Evolutionary conservation across 2,888 invertebrate genomes (phyloP).

Genomic region (Tethea ocularis): DNA sequence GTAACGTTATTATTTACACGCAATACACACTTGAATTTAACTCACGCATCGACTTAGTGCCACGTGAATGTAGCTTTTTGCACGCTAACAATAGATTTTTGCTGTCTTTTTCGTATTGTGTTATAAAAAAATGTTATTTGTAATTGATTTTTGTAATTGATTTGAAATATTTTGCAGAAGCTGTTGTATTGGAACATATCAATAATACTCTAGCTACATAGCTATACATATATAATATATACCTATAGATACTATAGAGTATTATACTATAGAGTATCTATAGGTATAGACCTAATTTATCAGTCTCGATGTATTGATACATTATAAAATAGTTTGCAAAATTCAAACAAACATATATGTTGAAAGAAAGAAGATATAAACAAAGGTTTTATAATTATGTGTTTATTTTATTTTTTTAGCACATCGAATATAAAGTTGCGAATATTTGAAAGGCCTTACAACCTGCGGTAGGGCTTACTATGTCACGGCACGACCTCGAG

Average conservation of each 20-base stretch:
- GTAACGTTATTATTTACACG: conserved; percentile 31
- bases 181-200: too few relatives aligned
- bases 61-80: neutral
- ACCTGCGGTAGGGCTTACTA: neutral
- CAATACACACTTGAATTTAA: conserved; percentile 15
- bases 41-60: conserved; percentile 1
- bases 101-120: neutral
- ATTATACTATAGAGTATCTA: too few relatives aligned
- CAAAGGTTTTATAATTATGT: neutral
- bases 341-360: too few relatives aligned
- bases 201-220: too few relatives aligned
- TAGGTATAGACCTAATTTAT: too few relatives aligned
- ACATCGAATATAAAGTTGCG: neutral
- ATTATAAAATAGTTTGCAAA: too few relatives aligned
- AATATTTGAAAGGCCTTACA: neutral
- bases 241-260: too few relatives aligned
- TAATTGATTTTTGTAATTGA: too few relatives aligned
- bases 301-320: too few relatives aligned
- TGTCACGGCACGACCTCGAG: conserved; percentile 11
- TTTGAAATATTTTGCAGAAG: too few relatives aligned
- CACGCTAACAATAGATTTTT: neutral
- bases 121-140: neutral
- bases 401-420: neutral
- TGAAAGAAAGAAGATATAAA: too few relatives aligned
- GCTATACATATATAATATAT: too few relatives aligned